These are phyloP conservation scores for Atractosteus spatula DNA, from an alignment of 2,113 vertebrate genomes.

Conservation along the genomic window DNA sequence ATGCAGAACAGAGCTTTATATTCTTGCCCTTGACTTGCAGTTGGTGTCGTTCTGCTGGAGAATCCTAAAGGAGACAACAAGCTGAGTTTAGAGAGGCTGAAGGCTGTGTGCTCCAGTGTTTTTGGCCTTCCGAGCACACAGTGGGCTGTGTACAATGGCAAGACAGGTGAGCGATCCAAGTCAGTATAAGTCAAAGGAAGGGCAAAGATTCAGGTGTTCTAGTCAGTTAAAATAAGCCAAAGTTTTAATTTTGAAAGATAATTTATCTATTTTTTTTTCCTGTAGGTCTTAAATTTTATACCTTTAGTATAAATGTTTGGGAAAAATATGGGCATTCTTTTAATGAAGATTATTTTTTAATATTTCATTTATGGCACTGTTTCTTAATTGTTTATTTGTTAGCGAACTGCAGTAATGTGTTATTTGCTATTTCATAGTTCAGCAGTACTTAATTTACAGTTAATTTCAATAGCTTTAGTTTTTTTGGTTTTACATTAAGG, in stretches of 20 bases:
- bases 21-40: slow-evolving; percentile 54
- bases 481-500: no score
- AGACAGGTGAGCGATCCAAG: slow-evolving; percentile 65
- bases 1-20: neutral
- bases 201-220: no score
- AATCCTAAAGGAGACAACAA: slow-evolving; percentile 89
- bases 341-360: neutral
- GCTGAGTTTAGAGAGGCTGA: slow-evolving; percentile 69
- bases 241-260: no score
- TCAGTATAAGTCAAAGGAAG: neutral
- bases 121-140: slow-evolving; percentile 70
- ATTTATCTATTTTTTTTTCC: neutral
- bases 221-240: no score
- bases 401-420: no score
- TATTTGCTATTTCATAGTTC: no score
- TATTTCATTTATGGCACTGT: no score
- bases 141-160: slow-evolving; percentile 71
- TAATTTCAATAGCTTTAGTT: no score
- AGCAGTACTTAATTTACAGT: no score
- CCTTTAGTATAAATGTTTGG: neutral
- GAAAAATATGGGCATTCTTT: neutral
- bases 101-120: slow-evolving; percentile 71
- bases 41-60: slow-evolving; percentile 86
- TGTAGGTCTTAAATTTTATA: neutral
- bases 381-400: no score